Evolutionary conservation across 92 coral and sea anemone genomes (phyloP), one percentile per base, ranked within the genome.

Genomic region (Palythoa heliodiscus): DNA sequence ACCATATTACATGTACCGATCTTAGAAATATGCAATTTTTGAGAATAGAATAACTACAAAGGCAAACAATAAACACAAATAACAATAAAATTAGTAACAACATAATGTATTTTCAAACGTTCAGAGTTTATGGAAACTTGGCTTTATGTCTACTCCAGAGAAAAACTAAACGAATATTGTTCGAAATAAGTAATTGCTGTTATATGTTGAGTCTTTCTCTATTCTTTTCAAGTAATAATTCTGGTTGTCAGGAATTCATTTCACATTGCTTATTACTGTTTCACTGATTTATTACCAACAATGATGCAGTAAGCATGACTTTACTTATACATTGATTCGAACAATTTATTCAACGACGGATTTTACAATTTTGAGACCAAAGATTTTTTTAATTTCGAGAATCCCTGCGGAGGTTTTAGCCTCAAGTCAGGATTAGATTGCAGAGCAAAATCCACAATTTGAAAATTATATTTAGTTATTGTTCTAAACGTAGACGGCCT

Each of bases 161-260:
- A 19, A 4, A n/a, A 63, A 3, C 22, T 20, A 9, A 63, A 5
- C 8, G n/a, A 7, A 14, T n/a, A 11, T 19, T 73, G 43, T 48
- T 13, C 4, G 7, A 73, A 73, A 25, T 73, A 35, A 16, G 17
- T 17, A 43, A 48, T 11, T 5, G 52, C 6, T 1, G 15, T 10
- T 22, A n/a, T 22, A n/a, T 1, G 13, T 4, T 14, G 23, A 19
- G 9, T 25, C 15, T 11, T 14, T 20, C n/a, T 52, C 40, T 8
- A 8, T n/a, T 37, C 52, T 47, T 76, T 12, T 68, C 9, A 10
- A 22, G 22, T 53, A 74, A 50, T 37, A 43, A 43, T 11, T 39
- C 52, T 52, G 68, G 67, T 76, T 22, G 40, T 74, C 35, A 63
- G 12, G 35, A 80, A 15, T 63, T 63, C n/a, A 63, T 48, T 80